A percentile compares a stretch with the other conserved stretches of the same genome.
Evolutionary conservation across 2,113 vertebrate genomes (phyloP).

Genomic region (Brienomyrus longianalis): DNA sequence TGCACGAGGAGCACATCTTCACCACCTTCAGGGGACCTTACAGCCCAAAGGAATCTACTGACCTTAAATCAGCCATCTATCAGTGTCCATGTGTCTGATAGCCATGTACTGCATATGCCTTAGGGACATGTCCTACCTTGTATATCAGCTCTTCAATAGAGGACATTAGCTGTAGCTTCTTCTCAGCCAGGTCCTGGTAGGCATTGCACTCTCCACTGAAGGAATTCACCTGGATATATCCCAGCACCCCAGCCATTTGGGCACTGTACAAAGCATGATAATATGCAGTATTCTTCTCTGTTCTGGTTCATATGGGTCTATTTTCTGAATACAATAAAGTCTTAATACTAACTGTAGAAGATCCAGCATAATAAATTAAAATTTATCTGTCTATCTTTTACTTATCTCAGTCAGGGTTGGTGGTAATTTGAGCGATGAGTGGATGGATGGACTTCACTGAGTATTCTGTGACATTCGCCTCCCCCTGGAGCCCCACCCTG

Average conservation of each 20-base stretch:
- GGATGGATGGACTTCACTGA: not conserved
- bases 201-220: constrained; percentile 51
- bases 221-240: constrained; percentile 54
- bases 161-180: constrained; percentile 54
- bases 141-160: constrained; percentile 59
- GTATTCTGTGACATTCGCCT: not conserved
- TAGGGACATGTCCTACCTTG: constrained; percentile 58
- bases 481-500: not conserved
- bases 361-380: not conserved
- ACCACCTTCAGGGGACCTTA: not conserved
- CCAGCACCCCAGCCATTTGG: constrained; percentile 55
- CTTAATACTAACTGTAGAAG: not conserved
- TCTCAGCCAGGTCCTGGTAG: constrained; percentile 51
- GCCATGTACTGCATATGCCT: not conserved
- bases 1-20: not conserved
- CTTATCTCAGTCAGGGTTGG: not conserved
- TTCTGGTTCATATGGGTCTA: not conserved
- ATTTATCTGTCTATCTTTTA: not conserved
- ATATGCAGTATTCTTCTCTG: not conserved
- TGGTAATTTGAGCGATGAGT: not conserved
- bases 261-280: constrained; percentile 42
- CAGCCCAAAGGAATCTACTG: not conserved
- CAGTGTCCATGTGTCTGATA: not conserved
- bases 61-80: not conserved
- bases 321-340: not conserved